Conservation (phyloP, 2,797 vertebrate genomes). For the Syndactyla subalaris region DNA sequence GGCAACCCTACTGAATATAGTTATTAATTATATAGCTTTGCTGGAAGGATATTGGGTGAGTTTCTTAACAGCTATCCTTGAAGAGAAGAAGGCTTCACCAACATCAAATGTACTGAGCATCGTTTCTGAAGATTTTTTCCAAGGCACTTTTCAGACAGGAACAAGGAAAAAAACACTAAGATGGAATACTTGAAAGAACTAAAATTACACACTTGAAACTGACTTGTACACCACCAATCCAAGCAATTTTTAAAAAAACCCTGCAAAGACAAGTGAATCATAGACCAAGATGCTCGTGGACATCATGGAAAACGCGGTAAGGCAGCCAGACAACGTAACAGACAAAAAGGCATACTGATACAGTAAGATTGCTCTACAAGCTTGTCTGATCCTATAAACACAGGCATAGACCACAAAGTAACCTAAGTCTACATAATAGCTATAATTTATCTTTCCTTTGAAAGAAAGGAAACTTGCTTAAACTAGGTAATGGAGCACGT, state of each 20-base stretch:
- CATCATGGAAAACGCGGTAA: not conserved
- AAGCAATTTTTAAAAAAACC: not conserved
- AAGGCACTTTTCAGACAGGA: not conserved
- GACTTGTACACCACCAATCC: not conserved
- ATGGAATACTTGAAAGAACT: not conserved
- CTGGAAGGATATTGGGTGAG: not conserved
- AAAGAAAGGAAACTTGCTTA: not conserved
- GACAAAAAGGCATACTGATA: not conserved
- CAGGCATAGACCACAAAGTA: not conserved
- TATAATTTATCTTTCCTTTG: not conserved
- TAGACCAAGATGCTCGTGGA: not conserved
- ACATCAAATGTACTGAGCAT: not conserved
- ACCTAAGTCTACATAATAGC: not conserved
- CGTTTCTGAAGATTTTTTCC: not conserved
- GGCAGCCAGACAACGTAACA: not conserved
- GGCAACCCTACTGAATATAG: not conserved
- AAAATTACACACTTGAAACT: not conserved
- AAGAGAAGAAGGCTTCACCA: not conserved
- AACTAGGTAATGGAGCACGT: not conserved
- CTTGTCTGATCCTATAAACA: not conserved
- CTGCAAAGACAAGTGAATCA: not conserved
- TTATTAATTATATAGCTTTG: not conserved
- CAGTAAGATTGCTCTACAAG: not conserved
- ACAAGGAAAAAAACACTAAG: not conserved
- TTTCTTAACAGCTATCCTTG: not conserved